These are phyloP conservation scores for Steatornis caripensis DNA, from an alignment of 2,113 vertebrate genomes.

Conservation along the genomic window DNA sequence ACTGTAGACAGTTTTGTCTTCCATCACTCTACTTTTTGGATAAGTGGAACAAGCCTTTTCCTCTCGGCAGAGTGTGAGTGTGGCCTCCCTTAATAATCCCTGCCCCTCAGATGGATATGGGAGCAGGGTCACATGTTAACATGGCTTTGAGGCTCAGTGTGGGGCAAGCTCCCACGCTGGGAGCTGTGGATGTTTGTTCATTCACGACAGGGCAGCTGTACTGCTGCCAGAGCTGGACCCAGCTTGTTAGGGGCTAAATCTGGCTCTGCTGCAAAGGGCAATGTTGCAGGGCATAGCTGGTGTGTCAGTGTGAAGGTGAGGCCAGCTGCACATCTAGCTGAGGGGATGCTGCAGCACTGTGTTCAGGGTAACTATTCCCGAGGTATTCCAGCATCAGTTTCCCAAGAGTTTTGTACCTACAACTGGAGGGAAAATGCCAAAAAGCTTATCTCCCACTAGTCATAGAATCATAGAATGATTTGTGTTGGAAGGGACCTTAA, in stretches of 20 bases:
- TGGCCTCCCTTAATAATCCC: not conserved
- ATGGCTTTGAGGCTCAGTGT: not conserved
- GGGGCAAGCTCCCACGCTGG: rapidly evolving
- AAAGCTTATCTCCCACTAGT: not conserved
- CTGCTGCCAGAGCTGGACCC: not conserved
- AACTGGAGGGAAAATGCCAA: not conserved
- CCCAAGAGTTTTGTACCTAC: not conserved
- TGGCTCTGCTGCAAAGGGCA: not conserved
- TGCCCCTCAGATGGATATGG: not conserved
- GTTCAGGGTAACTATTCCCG: not conserved
- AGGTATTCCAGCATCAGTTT: rapidly evolving
- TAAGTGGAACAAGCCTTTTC: not conserved
- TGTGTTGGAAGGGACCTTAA: too few relatives aligned
- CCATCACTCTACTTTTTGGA: not conserved
- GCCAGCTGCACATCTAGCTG: not conserved
- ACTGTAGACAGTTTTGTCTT: not conserved
- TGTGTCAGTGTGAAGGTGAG: not conserved
- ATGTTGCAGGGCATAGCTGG: not conserved
- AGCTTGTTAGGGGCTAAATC: not conserved
- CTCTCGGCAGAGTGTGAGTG: not conserved
- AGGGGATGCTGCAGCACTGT: not conserved
- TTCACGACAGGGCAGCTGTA: not conserved
- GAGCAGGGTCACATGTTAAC: rapidly evolving
- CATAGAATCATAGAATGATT: too few relatives aligned
- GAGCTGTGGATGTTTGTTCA: too few relatives aligned